Conservation (phyloP, 2,888 invertebrate genomes). For the Endomychus coccineus region DNA sequence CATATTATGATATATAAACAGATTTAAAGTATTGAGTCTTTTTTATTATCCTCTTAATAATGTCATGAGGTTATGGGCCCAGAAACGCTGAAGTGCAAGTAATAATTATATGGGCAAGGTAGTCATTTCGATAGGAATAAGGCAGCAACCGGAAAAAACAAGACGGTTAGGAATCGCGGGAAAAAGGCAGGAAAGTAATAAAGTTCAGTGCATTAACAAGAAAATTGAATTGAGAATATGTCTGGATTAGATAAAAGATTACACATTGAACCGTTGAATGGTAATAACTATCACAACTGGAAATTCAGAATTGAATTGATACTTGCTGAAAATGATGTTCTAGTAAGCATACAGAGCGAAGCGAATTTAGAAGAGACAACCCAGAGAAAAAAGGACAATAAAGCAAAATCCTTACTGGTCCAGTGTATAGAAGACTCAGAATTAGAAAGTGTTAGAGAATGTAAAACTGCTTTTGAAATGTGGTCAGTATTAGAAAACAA, state of each 20-base stretch:
- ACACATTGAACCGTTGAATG: conserved; percentile 5
- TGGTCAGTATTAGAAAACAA: conserved; percentile 3
- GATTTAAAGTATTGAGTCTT: no score
- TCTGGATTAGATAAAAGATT: conserved; percentile 1
- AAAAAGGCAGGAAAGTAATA: no score
- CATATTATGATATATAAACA: no score
- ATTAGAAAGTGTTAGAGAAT: conserved; percentile 3
- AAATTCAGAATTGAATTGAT: conserved; percentile 6
- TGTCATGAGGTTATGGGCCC: no score
- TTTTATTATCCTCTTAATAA: no score
- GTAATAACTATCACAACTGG: conserved; percentile 4
- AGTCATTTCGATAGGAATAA: no score
- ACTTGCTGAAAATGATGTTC: conserved; percentile 1
- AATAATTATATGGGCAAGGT: no score
- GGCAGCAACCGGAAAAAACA: no score
- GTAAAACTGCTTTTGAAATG: conserved; percentile 5
- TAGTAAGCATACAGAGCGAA: neutral
- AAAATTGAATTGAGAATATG: neutral
- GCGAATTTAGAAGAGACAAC: neutral
- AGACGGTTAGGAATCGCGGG: no score
- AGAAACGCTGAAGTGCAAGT: no score
- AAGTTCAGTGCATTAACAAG: no score
- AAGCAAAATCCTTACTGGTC: conserved; percentile 3
- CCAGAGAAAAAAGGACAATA: conserved; percentile 6
- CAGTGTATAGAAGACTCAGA: conserved; percentile 6